Percentiles rank a stretch among this genome's conserved stretches.
phyloP scores from a whole-genome alignment of 2,113 vertebrate species.

The Theristicus caerulescens region DNA sequence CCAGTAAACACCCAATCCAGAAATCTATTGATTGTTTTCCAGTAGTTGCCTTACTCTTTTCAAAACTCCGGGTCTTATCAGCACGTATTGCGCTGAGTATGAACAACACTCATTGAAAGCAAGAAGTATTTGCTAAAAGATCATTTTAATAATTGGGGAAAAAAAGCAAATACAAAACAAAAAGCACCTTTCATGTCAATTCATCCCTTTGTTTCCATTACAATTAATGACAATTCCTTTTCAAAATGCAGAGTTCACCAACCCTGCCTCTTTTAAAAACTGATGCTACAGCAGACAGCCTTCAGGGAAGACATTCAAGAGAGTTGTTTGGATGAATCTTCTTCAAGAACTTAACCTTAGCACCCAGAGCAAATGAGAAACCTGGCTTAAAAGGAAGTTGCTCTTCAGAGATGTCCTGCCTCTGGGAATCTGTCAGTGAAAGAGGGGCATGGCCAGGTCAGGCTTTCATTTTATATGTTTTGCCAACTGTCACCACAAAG shows the following conservation, averaged over 20 bases:
- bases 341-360: slow-evolving; percentile 9
- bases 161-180: neutral
- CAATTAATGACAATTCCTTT: neutral
- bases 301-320: neutral
- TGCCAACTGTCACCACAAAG: neutral
- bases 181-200: neutral
- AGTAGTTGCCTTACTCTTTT: neutral
- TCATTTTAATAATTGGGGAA: neutral
- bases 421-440: neutral
- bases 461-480: neutral
- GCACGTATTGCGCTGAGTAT: neutral
- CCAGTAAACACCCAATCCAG: neutral
- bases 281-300: neutral
- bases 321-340: neutral
- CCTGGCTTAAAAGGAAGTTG: neutral
- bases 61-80: neutral
- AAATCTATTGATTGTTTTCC: neutral
- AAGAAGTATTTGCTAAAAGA: neutral
- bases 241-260: neutral
- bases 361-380: neutral
- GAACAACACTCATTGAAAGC: neutral
- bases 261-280: neutral
- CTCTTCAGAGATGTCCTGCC: neutral
- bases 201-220: neutral
- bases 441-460: neutral